These are phyloP conservation scores for Dynastes tityus DNA, from an alignment of 2,888 invertebrate genomes.

Conservation along the genomic window DNA sequence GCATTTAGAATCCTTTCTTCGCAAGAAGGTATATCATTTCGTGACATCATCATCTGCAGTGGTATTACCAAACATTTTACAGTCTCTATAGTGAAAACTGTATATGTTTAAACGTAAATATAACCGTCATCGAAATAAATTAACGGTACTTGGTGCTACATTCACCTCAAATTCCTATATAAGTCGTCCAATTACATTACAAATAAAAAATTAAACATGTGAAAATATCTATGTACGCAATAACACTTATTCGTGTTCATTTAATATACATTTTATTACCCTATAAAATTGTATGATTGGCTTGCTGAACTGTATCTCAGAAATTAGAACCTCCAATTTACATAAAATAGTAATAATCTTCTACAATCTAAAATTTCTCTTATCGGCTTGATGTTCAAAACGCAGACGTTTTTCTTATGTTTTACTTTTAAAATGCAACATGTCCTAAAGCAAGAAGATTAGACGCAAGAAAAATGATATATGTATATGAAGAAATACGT, in stretches of 20 bases:
- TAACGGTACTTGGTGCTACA: too few species aligned
- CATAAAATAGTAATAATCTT: constrained; percentile 1
- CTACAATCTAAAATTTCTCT: background rate
- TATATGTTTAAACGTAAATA: too few species aligned
- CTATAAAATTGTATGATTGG: background rate
- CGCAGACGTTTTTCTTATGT: background rate
- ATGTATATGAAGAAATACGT: background rate
- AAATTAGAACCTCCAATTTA: background rate
- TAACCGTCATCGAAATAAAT: too few species aligned
- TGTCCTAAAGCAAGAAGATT: background rate
- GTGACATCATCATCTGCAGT: too few species aligned
- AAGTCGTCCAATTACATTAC: too few species aligned
- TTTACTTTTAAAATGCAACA: background rate
- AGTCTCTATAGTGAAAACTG: too few species aligned
- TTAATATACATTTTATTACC: background rate
- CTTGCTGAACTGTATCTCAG: background rate
- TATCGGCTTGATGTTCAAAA: background rate
- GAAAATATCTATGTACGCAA: too few species aligned
- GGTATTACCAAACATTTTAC: too few species aligned
- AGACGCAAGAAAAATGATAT: background rate
- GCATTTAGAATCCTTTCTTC: background rate
- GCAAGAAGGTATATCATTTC: too few species aligned
- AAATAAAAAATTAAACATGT: too few species aligned
- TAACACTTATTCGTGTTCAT: too few species aligned
- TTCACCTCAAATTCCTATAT: too few species aligned